A percentile compares a stretch with the other conserved stretches of the same genome.
These are phyloP conservation scores for Oscheius myriophilus DNA, from an alignment of 2,888 invertebrate species.

Conservation along the genomic window DNA sequence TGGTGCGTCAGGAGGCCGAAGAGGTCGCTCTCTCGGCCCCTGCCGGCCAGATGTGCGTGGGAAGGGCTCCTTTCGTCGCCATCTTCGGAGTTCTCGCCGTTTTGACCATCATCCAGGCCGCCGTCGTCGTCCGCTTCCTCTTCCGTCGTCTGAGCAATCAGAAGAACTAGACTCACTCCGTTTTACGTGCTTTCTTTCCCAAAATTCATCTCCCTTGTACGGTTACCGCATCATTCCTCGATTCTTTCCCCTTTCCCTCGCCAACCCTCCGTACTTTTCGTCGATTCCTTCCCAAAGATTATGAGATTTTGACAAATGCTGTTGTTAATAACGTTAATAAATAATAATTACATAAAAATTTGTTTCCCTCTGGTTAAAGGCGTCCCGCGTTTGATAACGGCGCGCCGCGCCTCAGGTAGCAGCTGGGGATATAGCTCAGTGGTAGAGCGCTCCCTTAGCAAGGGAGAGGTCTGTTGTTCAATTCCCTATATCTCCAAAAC, in stretches of 20 bases:
- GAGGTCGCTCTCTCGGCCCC: slow-evolving; percentile 37
- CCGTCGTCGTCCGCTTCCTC: slow-evolving; percentile 60
- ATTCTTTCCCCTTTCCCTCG: neutral
- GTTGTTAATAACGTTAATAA: slow-evolving; percentile 11
- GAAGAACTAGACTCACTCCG: slow-evolving; percentile 1
- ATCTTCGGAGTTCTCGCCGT: slow-evolving; percentile 63
- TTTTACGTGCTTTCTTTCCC: neutral
- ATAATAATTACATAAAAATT: slow-evolving; percentile 3
- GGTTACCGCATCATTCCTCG: slow-evolving; percentile 10
- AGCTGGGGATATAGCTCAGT: slow-evolving; percentile 43
- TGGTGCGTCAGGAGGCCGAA: slow-evolving; percentile 46
- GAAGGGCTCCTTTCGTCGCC: slow-evolving; percentile 55
- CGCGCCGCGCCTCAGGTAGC: no score
- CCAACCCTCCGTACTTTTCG: slow-evolving; percentile 1
- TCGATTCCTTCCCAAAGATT: no score
- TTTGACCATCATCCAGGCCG: slow-evolving; percentile 61
- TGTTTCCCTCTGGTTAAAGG: no score
- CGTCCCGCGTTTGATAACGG: no score
- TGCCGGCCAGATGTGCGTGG: slow-evolving; percentile 59
- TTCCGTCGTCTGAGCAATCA: slow-evolving; percentile 31
- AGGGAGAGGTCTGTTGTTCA: slow-evolving; percentile 47
- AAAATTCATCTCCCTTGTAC: slow-evolving; percentile 4
- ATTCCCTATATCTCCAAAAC: slow-evolving; percentile 37
- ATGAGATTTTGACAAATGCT: neutral
- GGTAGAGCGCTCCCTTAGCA: slow-evolving; percentile 53